Conservation (phyloP, 2,113 vertebrate species). For the Brachypodius melanocephalos region DNA sequence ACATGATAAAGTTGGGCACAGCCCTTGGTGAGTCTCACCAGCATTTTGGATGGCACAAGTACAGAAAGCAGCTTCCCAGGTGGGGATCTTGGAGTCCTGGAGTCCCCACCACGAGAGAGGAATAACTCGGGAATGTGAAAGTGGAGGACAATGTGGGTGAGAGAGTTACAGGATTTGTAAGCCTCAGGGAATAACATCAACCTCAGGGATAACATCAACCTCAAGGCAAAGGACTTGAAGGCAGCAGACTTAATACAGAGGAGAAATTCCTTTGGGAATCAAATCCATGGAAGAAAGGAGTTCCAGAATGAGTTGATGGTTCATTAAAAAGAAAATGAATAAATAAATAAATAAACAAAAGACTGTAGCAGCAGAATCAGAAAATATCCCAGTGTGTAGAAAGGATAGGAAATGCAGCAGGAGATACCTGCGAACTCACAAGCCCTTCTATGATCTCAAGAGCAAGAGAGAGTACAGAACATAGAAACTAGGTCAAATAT, state of each 20-base stretch:
- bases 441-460: conserved; percentile 34
- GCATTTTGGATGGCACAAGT: neutral
- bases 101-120: neutral
- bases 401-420: neutral
- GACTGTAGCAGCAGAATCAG: neutral
- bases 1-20: neutral
- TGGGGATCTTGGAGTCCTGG: neutral
- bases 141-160: neutral
- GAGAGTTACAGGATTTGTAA: neutral
- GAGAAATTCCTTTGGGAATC: neutral
- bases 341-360: neutral
- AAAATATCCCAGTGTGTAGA: neutral
- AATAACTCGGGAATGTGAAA: neutral
- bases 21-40: neutral
- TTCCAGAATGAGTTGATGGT: neutral
- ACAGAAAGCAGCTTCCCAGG: neutral
- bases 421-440: neutral
- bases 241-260: neutral
- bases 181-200: neutral
- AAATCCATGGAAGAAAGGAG: neutral
- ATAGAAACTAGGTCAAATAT: conserved; percentile 56
- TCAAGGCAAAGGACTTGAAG: neutral
- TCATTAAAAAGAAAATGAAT: neutral
- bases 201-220: neutral
- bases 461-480: conserved; percentile 5